Conservation (phyloP, 2,888 invertebrate genomes). For the Clivina fossor region DNA sequence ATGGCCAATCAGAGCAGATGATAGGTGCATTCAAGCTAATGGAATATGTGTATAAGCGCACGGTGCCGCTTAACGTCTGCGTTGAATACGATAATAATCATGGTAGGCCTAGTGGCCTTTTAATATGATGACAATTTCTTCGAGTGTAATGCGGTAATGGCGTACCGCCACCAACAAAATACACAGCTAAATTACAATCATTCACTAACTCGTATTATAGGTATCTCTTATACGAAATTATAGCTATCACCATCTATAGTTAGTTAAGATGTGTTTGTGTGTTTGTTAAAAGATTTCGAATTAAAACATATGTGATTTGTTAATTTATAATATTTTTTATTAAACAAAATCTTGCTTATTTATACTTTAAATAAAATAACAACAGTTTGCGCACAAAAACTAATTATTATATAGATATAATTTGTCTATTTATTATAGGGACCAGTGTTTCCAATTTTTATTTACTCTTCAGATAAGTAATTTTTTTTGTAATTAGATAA, state of each 20-base stretch:
- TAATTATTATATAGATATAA: too few relatives aligned
- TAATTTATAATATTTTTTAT: too few relatives aligned
- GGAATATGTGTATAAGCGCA: neutral
- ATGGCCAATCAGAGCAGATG: neutral
- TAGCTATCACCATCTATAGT: constrained; percentile 7
- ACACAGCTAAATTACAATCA: constrained; percentile 14
- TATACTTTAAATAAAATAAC: too few relatives aligned
- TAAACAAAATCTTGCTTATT: too few relatives aligned
- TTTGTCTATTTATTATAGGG: too few relatives aligned
- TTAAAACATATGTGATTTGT: too few relatives aligned
- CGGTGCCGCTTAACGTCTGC: constrained; percentile 4
- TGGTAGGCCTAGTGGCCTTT: constrained; percentile 19
- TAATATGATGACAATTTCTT: constrained; percentile 21
- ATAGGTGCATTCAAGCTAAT: constrained; percentile 1
- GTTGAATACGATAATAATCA: constrained; percentile 17
- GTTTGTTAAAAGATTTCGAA: neutral
- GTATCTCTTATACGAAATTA: neutral
- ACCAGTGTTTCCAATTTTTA: too few relatives aligned
- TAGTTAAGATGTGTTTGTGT: neutral
- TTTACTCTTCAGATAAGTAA: too few relatives aligned
- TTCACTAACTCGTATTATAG: neutral
- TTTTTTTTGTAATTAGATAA: too few relatives aligned
- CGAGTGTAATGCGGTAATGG: constrained; percentile 15
- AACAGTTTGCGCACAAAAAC: too few relatives aligned
- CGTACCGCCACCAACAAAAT: constrained; percentile 8